Conservation (phyloP, 92 coral and sea anemone species). For the Epizoanthus ramosus region DNA sequence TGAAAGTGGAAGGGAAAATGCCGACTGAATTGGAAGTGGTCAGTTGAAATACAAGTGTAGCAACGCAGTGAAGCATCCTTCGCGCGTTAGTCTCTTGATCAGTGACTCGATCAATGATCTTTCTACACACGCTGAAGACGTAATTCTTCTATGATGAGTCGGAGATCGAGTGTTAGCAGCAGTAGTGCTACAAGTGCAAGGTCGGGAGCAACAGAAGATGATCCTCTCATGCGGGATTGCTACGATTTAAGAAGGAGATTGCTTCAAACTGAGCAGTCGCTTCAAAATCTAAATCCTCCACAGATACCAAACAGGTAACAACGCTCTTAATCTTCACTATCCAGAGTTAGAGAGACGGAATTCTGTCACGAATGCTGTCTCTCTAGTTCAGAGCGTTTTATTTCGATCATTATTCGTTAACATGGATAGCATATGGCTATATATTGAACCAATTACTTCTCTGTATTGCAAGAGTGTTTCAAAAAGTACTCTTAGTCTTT, state of each 20-base stretch:
- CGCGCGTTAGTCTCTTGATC: not conserved
- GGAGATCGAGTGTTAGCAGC: constrained; percentile 91
- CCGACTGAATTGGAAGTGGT: not conserved
- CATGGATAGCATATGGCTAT: no score
- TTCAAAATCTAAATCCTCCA: constrained; percentile 94
- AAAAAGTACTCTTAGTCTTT: constrained; percentile 1
- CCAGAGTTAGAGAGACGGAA: not conserved
- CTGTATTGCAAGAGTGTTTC: not conserved
- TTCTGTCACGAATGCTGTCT: not conserved
- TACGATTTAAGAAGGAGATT: constrained; percentile 91
- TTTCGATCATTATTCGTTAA: not conserved
- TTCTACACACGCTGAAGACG: constrained; percentile 20
- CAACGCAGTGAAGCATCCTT: not conserved
- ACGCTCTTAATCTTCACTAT: no score
- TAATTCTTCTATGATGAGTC: constrained; percentile 77
- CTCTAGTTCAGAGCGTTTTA: not conserved
- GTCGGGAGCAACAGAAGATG: constrained; percentile 87
- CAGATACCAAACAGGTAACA: constrained; percentile 68
- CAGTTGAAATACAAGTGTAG: not conserved
- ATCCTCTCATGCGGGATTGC: constrained; percentile 96
- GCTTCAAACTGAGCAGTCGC: constrained; percentile 96
- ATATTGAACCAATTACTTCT: no score
- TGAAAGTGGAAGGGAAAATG: not conserved
- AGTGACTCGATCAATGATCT: constrained; percentile 3
- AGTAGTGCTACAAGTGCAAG: constrained; percentile 86